Percentiles rank a stretch among this genome's conserved stretches.
Conservation (phyloP, 2,113 vertebrate species). For the Peucedramus taeniatus region DNA sequence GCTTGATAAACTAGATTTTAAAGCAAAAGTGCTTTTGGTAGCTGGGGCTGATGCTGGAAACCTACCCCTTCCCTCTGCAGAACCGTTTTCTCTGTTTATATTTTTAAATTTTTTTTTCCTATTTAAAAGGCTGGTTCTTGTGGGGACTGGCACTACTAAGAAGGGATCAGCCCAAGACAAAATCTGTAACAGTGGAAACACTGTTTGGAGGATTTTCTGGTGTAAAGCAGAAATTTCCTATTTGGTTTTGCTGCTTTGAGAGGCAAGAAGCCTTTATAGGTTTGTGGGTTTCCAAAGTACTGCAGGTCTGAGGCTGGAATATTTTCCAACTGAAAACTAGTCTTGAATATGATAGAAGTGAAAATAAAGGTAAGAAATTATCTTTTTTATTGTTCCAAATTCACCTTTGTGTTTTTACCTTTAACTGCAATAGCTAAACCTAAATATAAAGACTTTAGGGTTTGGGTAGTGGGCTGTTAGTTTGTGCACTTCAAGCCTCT, state of each 20-base stretch:
- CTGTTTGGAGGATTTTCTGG: neutral
- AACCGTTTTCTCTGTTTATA: neutral
- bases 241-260: neutral
- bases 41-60: neutral
- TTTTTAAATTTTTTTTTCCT: accelerated
- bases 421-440: neutral
- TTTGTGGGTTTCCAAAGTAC: neutral
- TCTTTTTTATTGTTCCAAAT: neutral
- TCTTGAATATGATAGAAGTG: neutral
- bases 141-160: neutral
- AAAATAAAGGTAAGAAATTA: neutral
- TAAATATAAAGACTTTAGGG: neutral
- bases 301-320: neutral
- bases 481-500: neutral
- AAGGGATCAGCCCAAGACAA: neutral
- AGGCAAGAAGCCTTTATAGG: neutral
- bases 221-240: neutral
- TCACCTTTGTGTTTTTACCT: neutral
- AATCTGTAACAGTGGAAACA: neutral
- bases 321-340: neutral
- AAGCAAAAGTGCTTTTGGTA: neutral
- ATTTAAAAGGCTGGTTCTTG: neutral
- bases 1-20: neutral
- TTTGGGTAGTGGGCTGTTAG: neutral
- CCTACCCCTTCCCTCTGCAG: neutral